phyloP scores from a whole-genome alignment of 2,113 vertebrate species.

The Neodon shergylaensis region DNA sequence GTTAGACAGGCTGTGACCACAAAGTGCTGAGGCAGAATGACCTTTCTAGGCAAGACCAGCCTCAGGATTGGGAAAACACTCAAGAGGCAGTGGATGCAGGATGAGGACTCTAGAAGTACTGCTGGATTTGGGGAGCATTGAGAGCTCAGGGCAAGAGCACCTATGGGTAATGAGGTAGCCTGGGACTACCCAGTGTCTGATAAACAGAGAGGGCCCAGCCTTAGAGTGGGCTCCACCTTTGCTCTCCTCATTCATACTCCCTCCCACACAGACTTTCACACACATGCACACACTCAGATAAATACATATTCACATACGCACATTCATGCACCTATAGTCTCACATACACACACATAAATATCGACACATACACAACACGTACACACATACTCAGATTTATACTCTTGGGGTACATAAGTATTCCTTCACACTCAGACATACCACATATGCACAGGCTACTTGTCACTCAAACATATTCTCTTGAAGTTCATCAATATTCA shows the following conservation, averaged over 20 bases:
- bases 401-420: neutral
- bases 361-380: neutral
- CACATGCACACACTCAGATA: too few relatives aligned
- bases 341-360: neutral
- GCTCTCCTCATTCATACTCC: too few relatives aligned
- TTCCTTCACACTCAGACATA: neutral
- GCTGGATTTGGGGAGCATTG: neutral
- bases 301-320: neutral
- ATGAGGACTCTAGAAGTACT: neutral
- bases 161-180: neutral
- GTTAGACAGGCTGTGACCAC: neutral
- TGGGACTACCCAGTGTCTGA: neutral
- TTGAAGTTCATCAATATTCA: neutral
- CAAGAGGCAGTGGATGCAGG: neutral
- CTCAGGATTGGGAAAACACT: neutral
- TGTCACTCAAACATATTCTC: neutral
- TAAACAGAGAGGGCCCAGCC: neutral
- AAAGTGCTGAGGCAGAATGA: slow-evolving; percentile 15
- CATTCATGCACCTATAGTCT: too few relatives aligned
- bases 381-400: neutral
- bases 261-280: too few relatives aligned
- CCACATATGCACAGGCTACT: neutral
- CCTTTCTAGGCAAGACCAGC: neutral
- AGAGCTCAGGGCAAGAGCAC: neutral
- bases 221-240: neutral